Percentiles rank a stretch among this genome's conserved stretches.
phyloP scores from a whole-genome alignment of 2,113 vertebrate species.

The Apaloderma vittatum region DNA sequence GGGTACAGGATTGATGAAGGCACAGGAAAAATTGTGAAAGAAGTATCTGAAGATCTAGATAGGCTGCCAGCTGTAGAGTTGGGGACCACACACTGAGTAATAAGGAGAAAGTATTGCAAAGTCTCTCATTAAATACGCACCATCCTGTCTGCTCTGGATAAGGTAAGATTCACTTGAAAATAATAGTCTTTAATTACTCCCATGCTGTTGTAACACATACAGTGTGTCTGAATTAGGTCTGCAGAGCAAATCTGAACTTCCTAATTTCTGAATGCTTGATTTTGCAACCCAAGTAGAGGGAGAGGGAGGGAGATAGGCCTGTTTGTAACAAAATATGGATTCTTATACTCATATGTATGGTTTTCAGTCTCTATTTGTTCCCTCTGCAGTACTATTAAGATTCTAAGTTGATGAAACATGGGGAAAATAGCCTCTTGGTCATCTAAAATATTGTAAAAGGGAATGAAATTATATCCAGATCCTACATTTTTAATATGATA shows the following conservation, averaged over 20 bases:
- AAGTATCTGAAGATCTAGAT: background rate
- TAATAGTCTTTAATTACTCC: slow-evolving; percentile 50
- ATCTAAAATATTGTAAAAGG: background rate
- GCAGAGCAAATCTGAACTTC: slow-evolving; percentile 15
- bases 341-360: background rate
- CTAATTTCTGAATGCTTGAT: background rate
- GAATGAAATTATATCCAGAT: background rate
- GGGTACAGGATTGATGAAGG: background rate
- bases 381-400: background rate
- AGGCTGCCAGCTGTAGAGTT: background rate
- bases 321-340: background rate
- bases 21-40: background rate
- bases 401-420: background rate
- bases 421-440: background rate
- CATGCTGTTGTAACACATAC: slow-evolving; percentile 21
- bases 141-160: slow-evolving; percentile 27
- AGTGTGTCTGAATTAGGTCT: background rate
- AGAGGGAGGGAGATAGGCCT: background rate
- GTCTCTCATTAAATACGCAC: background rate
- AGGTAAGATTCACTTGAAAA: slow-evolving; percentile 24
- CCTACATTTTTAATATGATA: slow-evolving; percentile 19
- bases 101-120: slow-evolving; percentile 3
- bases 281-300: slow-evolving; percentile 3
- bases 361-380: background rate
- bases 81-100: slow-evolving; percentile 37